phyloP scores from a whole-genome alignment of 2,888 invertebrate genomes.

The Chrysolina americana region DNA sequence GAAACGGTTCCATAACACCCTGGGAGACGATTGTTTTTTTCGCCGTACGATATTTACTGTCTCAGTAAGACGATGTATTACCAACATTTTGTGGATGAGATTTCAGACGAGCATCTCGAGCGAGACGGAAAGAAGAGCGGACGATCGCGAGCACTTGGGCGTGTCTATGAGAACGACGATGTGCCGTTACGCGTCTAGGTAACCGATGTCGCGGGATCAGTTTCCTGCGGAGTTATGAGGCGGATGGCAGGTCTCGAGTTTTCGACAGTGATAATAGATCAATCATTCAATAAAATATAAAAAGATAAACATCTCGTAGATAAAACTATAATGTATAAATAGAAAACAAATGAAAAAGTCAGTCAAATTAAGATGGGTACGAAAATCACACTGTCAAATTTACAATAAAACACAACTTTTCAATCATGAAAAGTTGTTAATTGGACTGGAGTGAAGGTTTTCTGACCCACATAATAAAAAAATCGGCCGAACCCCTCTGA shows the following conservation, averaged over 20 bases:
- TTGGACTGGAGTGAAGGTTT: too few species aligned
- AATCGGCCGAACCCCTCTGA: too few species aligned
- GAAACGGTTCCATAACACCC: constrained; percentile 31
- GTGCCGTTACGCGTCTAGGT: not conserved
- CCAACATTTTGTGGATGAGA: not conserved
- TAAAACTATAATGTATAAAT: too few species aligned
- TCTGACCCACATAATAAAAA: too few species aligned
- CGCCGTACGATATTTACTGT: not conserved
- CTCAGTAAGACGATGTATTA: not conserved
- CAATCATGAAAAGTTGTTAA: too few species aligned
- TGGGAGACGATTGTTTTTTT: constrained; percentile 36
- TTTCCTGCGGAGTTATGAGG: not conserved
- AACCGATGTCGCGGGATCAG: too few species aligned
- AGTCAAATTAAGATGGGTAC: too few species aligned
- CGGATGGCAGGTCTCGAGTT: not conserved
- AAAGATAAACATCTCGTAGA: too few species aligned
- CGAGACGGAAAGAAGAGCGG: not conserved
- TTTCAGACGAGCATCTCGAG: not conserved
- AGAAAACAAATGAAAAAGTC: too few species aligned
- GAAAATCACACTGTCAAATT: too few species aligned
- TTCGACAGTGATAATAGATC: not conserved
- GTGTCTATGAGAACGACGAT: not conserved
- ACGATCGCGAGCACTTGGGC: not conserved
- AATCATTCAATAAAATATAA: too few species aligned
- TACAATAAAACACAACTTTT: too few species aligned